Base-by-base conservation (phyloP, 2,797 vertebrate genomes). In the Emydoidea blandingii region DNA sequence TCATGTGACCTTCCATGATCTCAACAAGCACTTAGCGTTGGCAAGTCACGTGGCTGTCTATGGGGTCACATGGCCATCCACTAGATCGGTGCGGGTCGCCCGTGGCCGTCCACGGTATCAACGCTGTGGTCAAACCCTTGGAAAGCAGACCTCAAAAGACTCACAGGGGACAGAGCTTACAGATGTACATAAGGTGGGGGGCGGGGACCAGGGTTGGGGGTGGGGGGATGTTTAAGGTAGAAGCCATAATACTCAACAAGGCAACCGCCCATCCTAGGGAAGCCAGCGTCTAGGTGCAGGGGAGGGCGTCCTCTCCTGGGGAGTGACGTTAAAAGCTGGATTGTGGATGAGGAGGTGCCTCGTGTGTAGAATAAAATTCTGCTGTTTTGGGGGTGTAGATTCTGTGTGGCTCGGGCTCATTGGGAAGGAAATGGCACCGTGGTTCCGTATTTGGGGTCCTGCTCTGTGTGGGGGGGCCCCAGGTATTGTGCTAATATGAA, bases 141-240 rank as follows among this genome's bases (percentile, higher is more conserved):
- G 80, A 56, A 44, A 15, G 72, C 76, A 49, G 57, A 19, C 91
- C 84, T 74, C 25, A 16, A 83, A 50, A 49, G 59, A 25, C 34
- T n/a, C 4, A 2, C 5, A 53, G 29, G 56, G 23, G 52, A 8
- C 8, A 14, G 52, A 11, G 37, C 31, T 53, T 41, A 11, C 16
- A 44, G 72, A 11, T 94, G 95, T 96, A 93, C 34, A 93, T 91
- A 87, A 5, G 3, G 37, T 3, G 18, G 52, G 1, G 8, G 5
- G 56, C 8, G 2, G 56, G 56, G 25, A 11, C 27, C 11, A 11
- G 27, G 8, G 41, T 1, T 16, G 16, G 6, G 21, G 5, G 23
- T 15, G 62, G 80, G 65, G 27, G 6, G 14, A 54, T 27, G 25
- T 1, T 27, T 83, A 52, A 90, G 74, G 47, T 88, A 90, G 85